Base-by-base conservation (phyloP, 2,888 invertebrate genomes). In the Perizoma flavofasciatum region DNA sequence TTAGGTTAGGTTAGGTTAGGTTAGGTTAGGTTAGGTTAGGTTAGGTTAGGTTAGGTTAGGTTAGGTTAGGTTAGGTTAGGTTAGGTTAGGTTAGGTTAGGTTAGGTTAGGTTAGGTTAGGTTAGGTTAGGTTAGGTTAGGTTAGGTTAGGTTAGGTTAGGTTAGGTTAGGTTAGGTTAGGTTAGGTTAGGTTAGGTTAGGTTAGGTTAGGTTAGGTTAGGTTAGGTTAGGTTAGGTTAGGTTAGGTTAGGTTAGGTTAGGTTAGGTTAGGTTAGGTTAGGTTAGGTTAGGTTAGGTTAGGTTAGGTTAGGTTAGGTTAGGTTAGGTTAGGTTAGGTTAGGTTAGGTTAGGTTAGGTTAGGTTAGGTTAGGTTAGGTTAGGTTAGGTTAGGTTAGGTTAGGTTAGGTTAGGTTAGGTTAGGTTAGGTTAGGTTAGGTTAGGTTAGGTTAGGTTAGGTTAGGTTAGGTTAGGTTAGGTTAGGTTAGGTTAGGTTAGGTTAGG, bases 381-480 rank as follows among this genome's bases (percentile, higher is more conserved):
- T 66, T 63, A 63, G 61, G 63, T 61, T 63, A 62, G 65, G 65
- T 62, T 65, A 65, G 49, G 49, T 62, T 62, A 62, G 60, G 62
- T 60, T 63, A 63, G 66, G 62, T 62, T 64, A 62, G 64, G 59
- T 67, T 62, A 61, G 63, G 59, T 64, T 64, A 59, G 63, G 64
- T 64, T 67, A 65, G 62, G 62, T 67, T 67, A 65, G 65, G 65
- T 65, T 65, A 61, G 65, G 65, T 65, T 65, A 57, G 65, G 65
- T 65, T 65, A 65, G 65, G 65, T 65, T 65, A 63, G 66, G 63
- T 67, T 67, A 62, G 66, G 63, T 66, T 66, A 58, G 66, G 67
- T 69, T 69, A 63, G 69, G 69, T 69, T 69, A 67, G 69, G 69
- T 69, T 69, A 66, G 67, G 67, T 69, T 69, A 66, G 67, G 69